Evolutionary conservation across 53 echinoderm and acorn worm species (phyloP).

Genomic region (Crossaster papposus): DNA sequence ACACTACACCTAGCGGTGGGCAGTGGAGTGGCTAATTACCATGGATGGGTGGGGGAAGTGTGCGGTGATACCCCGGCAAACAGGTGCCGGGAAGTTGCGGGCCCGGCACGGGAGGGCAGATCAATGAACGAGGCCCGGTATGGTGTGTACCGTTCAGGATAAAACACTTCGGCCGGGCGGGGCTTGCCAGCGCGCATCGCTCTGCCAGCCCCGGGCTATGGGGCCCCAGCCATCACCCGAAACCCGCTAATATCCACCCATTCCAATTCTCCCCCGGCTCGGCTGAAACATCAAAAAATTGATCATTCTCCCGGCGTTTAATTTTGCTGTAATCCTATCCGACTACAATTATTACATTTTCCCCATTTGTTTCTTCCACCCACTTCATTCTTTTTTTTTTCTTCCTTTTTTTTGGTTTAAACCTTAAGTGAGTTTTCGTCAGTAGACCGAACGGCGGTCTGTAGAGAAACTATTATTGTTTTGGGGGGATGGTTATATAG

Average conservation of each 20-base stretch:
- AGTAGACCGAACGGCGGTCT: not conserved
- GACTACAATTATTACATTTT: constrained; percentile 65
- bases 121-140: constrained; percentile 48
- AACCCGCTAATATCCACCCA: constrained; percentile 56
- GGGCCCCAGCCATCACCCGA: constrained; percentile 27
- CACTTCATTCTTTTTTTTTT: not conserved
- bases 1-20: constrained; percentile 56
- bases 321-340: constrained; percentile 58
- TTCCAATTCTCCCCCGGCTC: constrained; percentile 29
- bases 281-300: constrained; percentile 66
- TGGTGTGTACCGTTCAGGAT: not conserved
- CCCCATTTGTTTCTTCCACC: not conserved
- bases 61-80: constrained; percentile 52
- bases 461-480: constrained; percentile 44
- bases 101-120: constrained; percentile 23
- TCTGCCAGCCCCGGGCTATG: constrained; percentile 30
- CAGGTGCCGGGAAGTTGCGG: constrained; percentile 56
- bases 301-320: constrained; percentile 63
- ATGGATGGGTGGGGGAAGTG: constrained; percentile 59
- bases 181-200: not conserved
- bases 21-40: constrained; percentile 60
- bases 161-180: constrained; percentile 4
- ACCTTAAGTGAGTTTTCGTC: not conserved
- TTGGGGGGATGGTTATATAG: constrained; percentile 30
- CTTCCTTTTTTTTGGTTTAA: not conserved